phyloP scores from a whole-genome alignment of 2,888 invertebrate genomes.

The Pilophorus perplexus region DNA sequence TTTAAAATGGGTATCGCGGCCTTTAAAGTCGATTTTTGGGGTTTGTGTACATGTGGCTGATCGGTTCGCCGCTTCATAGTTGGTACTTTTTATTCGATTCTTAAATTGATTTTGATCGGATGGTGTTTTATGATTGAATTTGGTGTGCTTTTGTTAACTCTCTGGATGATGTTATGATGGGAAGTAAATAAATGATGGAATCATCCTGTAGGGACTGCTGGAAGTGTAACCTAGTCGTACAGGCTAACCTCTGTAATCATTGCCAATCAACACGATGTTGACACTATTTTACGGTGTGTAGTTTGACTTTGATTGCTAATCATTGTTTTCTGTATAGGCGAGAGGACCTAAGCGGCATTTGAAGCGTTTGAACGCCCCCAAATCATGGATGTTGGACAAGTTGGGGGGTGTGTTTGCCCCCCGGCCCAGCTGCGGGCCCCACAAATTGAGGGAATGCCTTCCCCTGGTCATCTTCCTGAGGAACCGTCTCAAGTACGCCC shows the following conservation, averaged over 20 bases:
- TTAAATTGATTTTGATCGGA: too few species aligned
- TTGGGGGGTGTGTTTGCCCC: slow-evolving; percentile 97
- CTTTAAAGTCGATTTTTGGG: neutral
- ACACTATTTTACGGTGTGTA: neutral
- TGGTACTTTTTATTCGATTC: too few species aligned
- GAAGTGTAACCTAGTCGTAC: neutral
- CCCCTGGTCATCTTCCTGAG: slow-evolving; percentile 95
- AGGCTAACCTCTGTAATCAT: neutral
- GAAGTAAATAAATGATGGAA: too few species aligned
- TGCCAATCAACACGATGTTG: neutral
- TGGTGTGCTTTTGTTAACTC: neutral
- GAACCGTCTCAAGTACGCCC: slow-evolving; percentile 96
- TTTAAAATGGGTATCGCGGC: neutral
- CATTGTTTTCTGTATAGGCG: slow-evolving; percentile 62
- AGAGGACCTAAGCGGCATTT: slow-evolving; percentile 99
- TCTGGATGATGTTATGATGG: neutral
- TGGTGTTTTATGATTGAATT: too few species aligned
- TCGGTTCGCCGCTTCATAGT: neutral
- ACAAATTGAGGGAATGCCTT: slow-evolving; percentile 94
- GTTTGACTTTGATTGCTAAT: neutral
- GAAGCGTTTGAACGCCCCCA: slow-evolving; percentile 98
- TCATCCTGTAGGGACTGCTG: too few species aligned
- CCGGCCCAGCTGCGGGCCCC: slow-evolving; percentile 95
- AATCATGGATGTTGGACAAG: slow-evolving; percentile 99
- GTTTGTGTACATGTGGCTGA: slow-evolving; percentile 4